Conservation (phyloP, 2,113 vertebrate genomes). For the Pachycephala philippinensis region DNA sequence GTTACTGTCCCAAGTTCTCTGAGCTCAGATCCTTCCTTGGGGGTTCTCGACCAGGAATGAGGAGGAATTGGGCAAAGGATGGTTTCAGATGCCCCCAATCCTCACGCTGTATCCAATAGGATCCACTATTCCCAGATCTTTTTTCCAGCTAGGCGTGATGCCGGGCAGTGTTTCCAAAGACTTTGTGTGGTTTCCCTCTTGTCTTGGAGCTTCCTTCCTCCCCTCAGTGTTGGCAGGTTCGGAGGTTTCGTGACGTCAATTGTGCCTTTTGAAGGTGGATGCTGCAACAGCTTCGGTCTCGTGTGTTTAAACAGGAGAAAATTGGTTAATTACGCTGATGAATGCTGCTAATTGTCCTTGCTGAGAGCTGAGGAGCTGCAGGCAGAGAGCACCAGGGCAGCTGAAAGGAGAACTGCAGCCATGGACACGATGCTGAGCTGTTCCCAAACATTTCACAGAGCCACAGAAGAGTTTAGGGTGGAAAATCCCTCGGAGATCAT, state of each 20-base stretch:
- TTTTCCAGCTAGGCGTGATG: not conserved
- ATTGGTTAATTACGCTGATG: not conserved
- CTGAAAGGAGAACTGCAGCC: not conserved
- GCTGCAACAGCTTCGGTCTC: not conserved
- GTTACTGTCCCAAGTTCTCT: not conserved
- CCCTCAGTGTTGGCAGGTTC: not conserved
- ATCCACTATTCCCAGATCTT: rapidly evolving
- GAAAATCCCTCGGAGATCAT: not conserved
- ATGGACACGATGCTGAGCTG: not conserved
- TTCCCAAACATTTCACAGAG: not conserved
- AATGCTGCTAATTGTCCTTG: not conserved
- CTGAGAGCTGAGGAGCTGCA: not conserved
- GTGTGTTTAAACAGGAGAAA: constrained; percentile 7
- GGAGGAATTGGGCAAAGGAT: not conserved
- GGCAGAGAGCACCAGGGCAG: not conserved
- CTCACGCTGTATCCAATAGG: not conserved
- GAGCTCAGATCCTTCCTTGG: not conserved
- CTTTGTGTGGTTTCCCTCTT: constrained; percentile 33
- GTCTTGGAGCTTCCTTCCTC: constrained; percentile 47
- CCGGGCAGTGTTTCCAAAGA: not conserved
- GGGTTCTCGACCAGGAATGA: not conserved
- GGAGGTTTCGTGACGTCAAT: not conserved
- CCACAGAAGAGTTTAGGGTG: not conserved
- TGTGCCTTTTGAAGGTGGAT: constrained; percentile 14
- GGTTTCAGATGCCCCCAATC: not conserved